Evolutionary conservation across 2,888 invertebrate species (phyloP), one percentile per base, ranked within the genome.

Genomic region (Phania funesta): DNA sequence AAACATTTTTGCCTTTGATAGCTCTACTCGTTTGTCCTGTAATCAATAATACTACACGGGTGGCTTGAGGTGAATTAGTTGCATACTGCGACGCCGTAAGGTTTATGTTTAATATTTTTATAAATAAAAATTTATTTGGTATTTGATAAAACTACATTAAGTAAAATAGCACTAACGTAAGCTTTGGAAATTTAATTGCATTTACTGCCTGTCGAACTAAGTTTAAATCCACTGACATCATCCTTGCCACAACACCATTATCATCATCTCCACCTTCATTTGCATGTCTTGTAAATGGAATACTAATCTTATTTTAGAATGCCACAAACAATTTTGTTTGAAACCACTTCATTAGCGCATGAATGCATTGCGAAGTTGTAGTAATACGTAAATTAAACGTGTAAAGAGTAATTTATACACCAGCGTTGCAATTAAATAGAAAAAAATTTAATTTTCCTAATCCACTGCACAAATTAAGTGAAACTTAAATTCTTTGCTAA

Each of bases 401-500:
- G 48, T 52, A 24, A n/a, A 18, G 38, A 29, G 48, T 50, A 58
- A 76, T 65, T 67, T 48, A 76, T 67, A 29, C 24, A 29, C 32
- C 20, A 44, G 22, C 20, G 32, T 50, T 20, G 1, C 13, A 29
- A 13, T 52, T n/a, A 22, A 13, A 46, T 20, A 16, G 1, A 52
- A 67, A 32, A 65, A 60, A 48, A 58, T 29, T 26, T 56, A 54
- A 81, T 67, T 67, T 65, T 67, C 73, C 64, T 77, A 77, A 81
- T 64, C 56, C 73, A 77, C 73, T 77, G 50, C 24, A 50, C 73
- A 77, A 81, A 77, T 73, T 73, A 56, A 77, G 62, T 67, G 65
- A 50, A 81, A 77, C 46, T 77, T 64, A 65, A 80, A 70, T 62
- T 77, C 73, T 44, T 41, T 46, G 56, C 56, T 44, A 50, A 79